Base-by-base conservation (phyloP, 2,888 invertebrate genomes). In the Itoplectis maculator region DNA sequence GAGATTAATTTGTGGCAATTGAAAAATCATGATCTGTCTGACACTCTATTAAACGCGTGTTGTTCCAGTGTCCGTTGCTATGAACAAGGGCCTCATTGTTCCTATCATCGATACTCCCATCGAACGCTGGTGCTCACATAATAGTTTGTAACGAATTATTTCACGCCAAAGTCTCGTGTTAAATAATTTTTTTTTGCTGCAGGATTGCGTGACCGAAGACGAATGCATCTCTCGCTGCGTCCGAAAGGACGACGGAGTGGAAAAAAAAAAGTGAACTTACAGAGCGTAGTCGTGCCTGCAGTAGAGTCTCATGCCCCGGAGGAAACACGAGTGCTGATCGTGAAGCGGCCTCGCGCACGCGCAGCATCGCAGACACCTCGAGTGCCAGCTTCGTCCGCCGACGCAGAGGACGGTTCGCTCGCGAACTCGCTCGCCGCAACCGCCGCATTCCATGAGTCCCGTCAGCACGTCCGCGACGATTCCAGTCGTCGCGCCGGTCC, bases 221-320 rank as follows among this genome's bases (percentile, higher is more conserved):
- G 29, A 20, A 49, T 42, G 18, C 13, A 54, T 51, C 11, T 20
- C 20, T 20, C 11, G 11, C 8, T 54, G 37, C 13, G 23, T 18
- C 0, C 4, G 42, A 18, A 37, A 51, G 7, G 15, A 54, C 4
- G n/a, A 54, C 59, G 61, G 37, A 42, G 47, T 54, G 1, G 13
- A 73, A 73, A 40, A 47, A 40, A 47, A 84, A 98, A 94, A 0
- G 15, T 59, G 15, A 93, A 95, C 96, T 95, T 94, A 98, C 98
- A 98, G 97, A 93, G 97, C 96, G 93, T 98, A 99, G 93, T 98
- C 98, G 91, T 97, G 96, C 93, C 97, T 97, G 95, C 98, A 98
- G 94, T 98, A 98, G 91, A 98, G 96, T 93, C 97, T 96, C 90
- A 97, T 96, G 91, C 98, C 98, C 89, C 97, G 95, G 90, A 98